Conservation (phyloP, 2,797 vertebrate genomes). For the Aratinga solstitialis region DNA sequence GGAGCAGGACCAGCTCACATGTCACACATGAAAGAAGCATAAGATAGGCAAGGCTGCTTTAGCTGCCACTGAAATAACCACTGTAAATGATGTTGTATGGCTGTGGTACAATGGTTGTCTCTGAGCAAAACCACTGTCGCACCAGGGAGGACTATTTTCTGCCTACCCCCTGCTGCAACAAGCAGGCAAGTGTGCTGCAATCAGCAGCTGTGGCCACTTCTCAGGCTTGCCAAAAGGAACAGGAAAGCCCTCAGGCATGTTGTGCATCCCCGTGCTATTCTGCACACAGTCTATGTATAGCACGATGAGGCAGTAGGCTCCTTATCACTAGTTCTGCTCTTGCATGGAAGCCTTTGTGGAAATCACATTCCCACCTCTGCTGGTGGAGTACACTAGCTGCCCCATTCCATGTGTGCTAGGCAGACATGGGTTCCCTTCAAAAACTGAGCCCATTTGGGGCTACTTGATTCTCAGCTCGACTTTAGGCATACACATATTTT, state of each 20-base stretch:
- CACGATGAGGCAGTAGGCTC: accelerated
- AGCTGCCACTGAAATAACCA: background rate
- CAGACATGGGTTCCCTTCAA: accelerated
- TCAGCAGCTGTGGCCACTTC: background rate
- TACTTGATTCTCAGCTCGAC: background rate
- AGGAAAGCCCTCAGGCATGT: background rate
- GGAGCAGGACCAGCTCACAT: background rate
- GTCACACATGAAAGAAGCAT: accelerated
- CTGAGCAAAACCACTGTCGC: background rate
- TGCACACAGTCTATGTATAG: accelerated
- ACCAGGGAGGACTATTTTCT: background rate
- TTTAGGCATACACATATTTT: background rate
- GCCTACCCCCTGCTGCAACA: accelerated
- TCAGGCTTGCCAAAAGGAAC: background rate
- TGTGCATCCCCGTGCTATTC: accelerated
- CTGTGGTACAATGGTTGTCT: background rate
- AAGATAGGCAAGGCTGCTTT: background rate
- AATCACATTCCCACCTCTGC: background rate
- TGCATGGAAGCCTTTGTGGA: background rate
- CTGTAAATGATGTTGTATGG: background rate
- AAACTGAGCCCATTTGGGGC: background rate
- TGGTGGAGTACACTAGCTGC: accelerated
- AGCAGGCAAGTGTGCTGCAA: background rate
- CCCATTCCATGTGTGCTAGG: accelerated
- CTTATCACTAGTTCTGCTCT: background rate